Percentiles rank a stretch among this genome's conserved stretches.
Evolutionary conservation across 2,113 vertebrate species (phyloP).

Genomic region (Neofelis nebulosa): DNA sequence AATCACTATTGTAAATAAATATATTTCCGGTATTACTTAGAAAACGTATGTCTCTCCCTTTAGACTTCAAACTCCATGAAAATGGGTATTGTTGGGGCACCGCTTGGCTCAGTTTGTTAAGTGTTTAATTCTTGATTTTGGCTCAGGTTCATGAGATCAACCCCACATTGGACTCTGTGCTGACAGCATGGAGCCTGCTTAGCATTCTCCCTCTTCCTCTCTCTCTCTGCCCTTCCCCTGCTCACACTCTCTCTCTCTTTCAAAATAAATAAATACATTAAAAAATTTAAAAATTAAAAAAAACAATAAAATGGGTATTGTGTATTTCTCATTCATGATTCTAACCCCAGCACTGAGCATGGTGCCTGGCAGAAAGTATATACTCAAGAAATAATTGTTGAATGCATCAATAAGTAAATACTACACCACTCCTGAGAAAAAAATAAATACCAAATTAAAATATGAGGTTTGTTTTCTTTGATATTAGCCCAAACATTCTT

Average conservation of each 20-base stretch:
- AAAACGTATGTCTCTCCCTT: neutral
- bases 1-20: neutral
- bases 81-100: neutral
- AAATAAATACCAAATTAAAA: neutral
- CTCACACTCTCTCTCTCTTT: too few relatives aligned
- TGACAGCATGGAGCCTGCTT: too few relatives aligned
- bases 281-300: too few relatives aligned
- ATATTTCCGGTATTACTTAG: neutral
- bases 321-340: neutral
- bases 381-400: neutral
- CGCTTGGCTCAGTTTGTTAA: too few relatives aligned
- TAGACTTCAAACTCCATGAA: neutral
- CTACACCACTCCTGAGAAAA: neutral
- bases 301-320: neutral
- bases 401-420: neutral
- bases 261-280: too few relatives aligned
- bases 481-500: neutral
- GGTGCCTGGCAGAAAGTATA: neutral
- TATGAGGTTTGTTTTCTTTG: neutral
- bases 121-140: too few relatives aligned
- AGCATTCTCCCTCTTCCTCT: too few relatives aligned
- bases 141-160: too few relatives aligned
- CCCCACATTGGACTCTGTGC: too few relatives aligned
- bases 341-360: neutral
- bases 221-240: too few relatives aligned